These are phyloP conservation scores for Raja brachyura DNA, from an alignment of 2,113 vertebrate genomes.

Conservation along the genomic window DNA sequence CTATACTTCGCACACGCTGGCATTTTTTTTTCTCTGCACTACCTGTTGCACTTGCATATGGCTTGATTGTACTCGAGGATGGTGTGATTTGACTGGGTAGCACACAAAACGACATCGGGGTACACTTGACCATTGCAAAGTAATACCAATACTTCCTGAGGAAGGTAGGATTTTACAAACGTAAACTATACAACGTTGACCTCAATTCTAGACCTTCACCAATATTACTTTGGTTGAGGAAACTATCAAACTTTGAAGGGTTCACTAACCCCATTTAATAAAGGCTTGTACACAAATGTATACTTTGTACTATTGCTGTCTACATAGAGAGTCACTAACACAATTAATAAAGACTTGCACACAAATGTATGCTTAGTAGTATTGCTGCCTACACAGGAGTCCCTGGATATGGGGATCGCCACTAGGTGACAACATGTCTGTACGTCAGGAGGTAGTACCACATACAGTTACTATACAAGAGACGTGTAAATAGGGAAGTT, in stretches of 20 bases:
- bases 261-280: not conserved
- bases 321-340: too few relatives aligned
- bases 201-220: slow-evolving; percentile 15
- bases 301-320: not conserved
- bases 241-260: not conserved
- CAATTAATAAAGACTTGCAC: too few relatives aligned
- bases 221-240: not conserved
- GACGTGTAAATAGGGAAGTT: not conserved
- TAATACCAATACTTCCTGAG: not conserved
- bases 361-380: too few relatives aligned
- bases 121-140: too few relatives aligned
- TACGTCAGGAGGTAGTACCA: not conserved
- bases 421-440: not conserved
- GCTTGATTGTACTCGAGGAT: too few relatives aligned
- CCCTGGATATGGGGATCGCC: not conserved
- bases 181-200: slow-evolving; percentile 18
- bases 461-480: not conserved
- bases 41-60: too few relatives aligned
- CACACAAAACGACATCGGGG: too few relatives aligned
- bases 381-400: not conserved
- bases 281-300: not conserved
- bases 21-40: too few relatives aligned
- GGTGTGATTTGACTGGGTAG: too few relatives aligned
- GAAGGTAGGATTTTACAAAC: not conserved
- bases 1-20: too few relatives aligned